Percentiles rank a stretch among this genome's conserved stretches.
Conservation (phyloP, 2,113 vertebrate species). For the Eurypyga helias region DNA sequence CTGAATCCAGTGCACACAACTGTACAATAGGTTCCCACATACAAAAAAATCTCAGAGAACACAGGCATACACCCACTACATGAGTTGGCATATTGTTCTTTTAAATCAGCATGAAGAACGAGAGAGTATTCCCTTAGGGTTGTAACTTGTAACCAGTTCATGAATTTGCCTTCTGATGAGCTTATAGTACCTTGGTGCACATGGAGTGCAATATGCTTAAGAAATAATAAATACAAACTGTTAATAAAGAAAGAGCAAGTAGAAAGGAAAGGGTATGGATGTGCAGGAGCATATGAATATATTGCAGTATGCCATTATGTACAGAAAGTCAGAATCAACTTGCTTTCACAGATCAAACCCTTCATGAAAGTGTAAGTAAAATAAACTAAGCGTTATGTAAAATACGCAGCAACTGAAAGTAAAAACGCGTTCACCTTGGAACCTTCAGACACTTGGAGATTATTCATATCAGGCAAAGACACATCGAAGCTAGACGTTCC, state of each 20-base stretch:
- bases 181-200: neutral
- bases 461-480: slow-evolving; percentile 85
- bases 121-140: neutral
- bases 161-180: neutral
- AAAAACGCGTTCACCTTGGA: slow-evolving; percentile 86
- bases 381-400: neutral
- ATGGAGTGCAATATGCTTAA: neutral
- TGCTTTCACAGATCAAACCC: neutral
- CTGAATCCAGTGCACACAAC: slow-evolving; percentile 81
- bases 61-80: slow-evolving; percentile 78
- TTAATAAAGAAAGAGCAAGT: neutral
- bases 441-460: slow-evolving; percentile 90
- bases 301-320: neutral
- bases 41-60: slow-evolving; percentile 75
- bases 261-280: neutral
- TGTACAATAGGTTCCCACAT: slow-evolving; percentile 75
- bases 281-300: neutral
- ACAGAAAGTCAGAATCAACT: neutral
- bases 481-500: slow-evolving; percentile 84
- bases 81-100: slow-evolving; percentile 16
- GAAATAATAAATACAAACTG: neutral
- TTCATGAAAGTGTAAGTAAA: neutral
- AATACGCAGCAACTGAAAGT: slow-evolving; percentile 50
- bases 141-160: neutral
- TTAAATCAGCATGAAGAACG: slow-evolving; percentile 25